Evolutionary conservation across 2,888 invertebrate species (phyloP).

Genomic region (Petrophora chlorosata): DNA sequence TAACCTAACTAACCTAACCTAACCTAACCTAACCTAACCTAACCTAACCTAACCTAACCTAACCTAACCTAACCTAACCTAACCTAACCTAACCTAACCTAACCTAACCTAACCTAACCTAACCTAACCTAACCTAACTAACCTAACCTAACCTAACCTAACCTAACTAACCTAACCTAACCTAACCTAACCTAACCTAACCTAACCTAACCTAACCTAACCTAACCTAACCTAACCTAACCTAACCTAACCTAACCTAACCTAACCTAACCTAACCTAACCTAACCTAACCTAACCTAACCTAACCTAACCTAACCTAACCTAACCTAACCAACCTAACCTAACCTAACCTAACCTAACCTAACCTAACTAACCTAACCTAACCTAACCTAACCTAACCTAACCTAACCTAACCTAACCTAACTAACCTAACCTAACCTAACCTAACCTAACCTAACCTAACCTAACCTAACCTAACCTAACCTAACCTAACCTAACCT

Average conservation of each 20-base stretch:
- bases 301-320: constrained; percentile 17
- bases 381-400: constrained; percentile 17
- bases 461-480: constrained; percentile 14
- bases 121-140: constrained; percentile 17
- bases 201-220: constrained; percentile 20
- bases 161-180: constrained; percentile 8
- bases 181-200: constrained; percentile 17
- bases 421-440: constrained; percentile 11
- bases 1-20: constrained; percentile 30
- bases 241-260: constrained; percentile 18
- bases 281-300: constrained; percentile 23
- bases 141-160: constrained; percentile 18
- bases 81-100: constrained; percentile 18
- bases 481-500: too few species aligned
- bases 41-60: constrained; percentile 32
- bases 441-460: constrained; percentile 15
- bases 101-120: constrained; percentile 17
- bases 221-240: constrained; percentile 18
- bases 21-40: constrained; percentile 30
- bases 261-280: constrained; percentile 17
- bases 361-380: constrained; percentile 14
- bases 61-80: constrained; percentile 31
- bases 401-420: constrained; percentile 19
- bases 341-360: constrained; percentile 17
- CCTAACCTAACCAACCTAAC: constrained; percentile 8